Conservation (phyloP, 1,140 invertebrate species). For the Copidosoma floridanum region DNA sequence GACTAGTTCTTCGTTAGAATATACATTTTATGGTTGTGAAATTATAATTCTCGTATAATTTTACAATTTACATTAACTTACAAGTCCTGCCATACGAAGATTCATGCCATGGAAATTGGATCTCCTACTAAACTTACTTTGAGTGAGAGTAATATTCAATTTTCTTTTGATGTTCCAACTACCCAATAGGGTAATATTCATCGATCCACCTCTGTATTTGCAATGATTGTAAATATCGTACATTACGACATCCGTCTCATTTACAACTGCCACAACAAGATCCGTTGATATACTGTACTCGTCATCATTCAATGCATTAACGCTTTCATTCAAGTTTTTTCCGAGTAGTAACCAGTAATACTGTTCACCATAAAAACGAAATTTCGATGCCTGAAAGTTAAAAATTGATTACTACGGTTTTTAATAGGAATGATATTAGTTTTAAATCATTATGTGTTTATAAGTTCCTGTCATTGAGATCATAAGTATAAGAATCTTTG, state of each 20-base stretch:
- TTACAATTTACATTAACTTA: conserved; percentile 25
- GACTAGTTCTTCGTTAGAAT: too few species aligned
- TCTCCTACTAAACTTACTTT: conserved; percentile 34
- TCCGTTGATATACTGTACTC: conserved; percentile 39
- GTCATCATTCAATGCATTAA: conserved; percentile 32
- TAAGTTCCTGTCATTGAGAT: too few species aligned
- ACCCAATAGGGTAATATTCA: conserved; percentile 38
- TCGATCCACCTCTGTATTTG: conserved; percentile 36
- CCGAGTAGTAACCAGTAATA: conserved; percentile 41
- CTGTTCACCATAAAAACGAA: conserved; percentile 35
- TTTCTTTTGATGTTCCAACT: conserved; percentile 28
- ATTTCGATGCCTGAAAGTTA: conserved; percentile 27
- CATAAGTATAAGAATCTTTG: too few species aligned
- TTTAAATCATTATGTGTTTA: too few species aligned
- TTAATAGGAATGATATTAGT: neutral
- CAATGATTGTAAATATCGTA: conserved; percentile 42
- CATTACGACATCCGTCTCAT: conserved; percentile 25
- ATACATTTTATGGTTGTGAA: too few species aligned
- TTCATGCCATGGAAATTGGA: conserved; percentile 38
- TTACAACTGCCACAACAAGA: conserved; percentile 30
- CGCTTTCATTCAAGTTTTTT: conserved; percentile 26
- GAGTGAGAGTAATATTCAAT: conserved; percentile 30
- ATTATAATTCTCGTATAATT: too few species aligned
- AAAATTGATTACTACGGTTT: neutral
- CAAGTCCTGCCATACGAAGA: conserved; percentile 35